Percentiles rank a stretch among this genome's conserved stretches.
Conservation (phyloP, 2,888 invertebrate species). For the Chesias legatella region DNA sequence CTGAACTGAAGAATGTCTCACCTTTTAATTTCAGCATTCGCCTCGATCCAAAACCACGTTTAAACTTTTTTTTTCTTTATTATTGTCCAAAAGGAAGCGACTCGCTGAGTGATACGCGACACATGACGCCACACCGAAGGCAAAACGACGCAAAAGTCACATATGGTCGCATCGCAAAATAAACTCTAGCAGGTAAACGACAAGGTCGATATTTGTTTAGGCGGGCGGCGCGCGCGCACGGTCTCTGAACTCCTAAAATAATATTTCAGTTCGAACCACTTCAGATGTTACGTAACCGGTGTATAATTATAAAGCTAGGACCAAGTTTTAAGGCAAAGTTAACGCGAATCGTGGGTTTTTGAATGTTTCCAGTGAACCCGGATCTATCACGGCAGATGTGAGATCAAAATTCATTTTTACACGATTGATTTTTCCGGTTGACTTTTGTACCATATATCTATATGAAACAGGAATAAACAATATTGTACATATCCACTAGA, state of each 20-base stretch:
- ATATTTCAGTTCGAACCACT: slow-evolving; percentile 75
- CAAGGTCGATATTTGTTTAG: slow-evolving; percentile 50
- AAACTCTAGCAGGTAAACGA: slow-evolving; percentile 46
- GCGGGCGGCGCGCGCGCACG: slow-evolving; percentile 39
- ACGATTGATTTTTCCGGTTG: too few species aligned
- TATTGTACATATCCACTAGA: too few species aligned
- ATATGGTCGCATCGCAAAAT: slow-evolving; percentile 42
- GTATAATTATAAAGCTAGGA: slow-evolving; percentile 73
- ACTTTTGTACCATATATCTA: too few species aligned
- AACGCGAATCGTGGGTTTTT: slow-evolving; percentile 41
- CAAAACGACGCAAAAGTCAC: slow-evolving; percentile 49
- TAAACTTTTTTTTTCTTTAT: slow-evolving; percentile 54
- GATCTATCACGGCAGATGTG: background rate
- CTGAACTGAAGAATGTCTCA: slow-evolving; percentile 35
- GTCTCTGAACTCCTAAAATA: slow-evolving; percentile 78
- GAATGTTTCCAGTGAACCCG: slow-evolving; percentile 11
- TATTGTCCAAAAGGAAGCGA: slow-evolving; percentile 75
- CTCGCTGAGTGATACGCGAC: slow-evolving; percentile 76
- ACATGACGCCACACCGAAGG: slow-evolving; percentile 55
- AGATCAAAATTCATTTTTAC: too few species aligned
- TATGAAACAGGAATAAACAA: too few species aligned
- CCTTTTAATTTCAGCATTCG: slow-evolving; percentile 46
- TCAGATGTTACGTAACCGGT: slow-evolving; percentile 71
- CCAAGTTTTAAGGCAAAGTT: slow-evolving; percentile 57
- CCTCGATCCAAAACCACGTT: slow-evolving; percentile 36